Evolutionary conservation across 1,140 invertebrate species (phyloP), one percentile per base, ranked within the genome.

Genomic region (Pseudomyrmex flavicornis): DNA sequence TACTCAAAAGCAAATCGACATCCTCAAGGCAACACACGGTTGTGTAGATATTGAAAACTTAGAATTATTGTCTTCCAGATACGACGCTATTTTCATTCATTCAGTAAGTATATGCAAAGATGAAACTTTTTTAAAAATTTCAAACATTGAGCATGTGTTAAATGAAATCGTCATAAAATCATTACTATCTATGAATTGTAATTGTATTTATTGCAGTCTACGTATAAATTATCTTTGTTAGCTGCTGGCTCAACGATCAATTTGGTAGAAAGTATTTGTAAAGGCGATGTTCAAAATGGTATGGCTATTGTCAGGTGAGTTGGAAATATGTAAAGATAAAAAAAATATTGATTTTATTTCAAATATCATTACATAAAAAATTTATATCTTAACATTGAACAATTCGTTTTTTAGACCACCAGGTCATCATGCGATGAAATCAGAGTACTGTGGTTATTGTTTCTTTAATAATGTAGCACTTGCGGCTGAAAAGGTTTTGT

Each of bases 391-490:
- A 13, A 7, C 15, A 35, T 35, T 72, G 2, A 54, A 56, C 15
- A 4, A 56, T 62, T 20, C 12, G 50, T 69, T 96, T 83, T 95
- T 95, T 79, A 97, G 98, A 85, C 99, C 99, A 58, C 99, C 99
- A 10, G 99, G 99, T 22, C 99, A 99, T 95, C 99, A 99, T 96
- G 99, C 99, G 3, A 98, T 98, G 97, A 94, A 96, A 85, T 95
- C 96, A 17, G 97, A 98, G 92, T 98, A 97, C 80, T 98, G 97
- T 94, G 99, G 99, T 17, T 99, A 98, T 93, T 99, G 99, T 94
- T 98, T 97, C 92, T 99, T 99, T 89, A 99, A 99, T 93, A 99
- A 99, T 94, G 98, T 99, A 1, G 99, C 98, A 1, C 95, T 99
- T 65, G 98, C 98, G 12, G 98, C 98, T 20, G 96, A 97, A 88